phyloP scores from a whole-genome alignment of 2,888 invertebrate species.

The Lasius fuliginosus region DNA sequence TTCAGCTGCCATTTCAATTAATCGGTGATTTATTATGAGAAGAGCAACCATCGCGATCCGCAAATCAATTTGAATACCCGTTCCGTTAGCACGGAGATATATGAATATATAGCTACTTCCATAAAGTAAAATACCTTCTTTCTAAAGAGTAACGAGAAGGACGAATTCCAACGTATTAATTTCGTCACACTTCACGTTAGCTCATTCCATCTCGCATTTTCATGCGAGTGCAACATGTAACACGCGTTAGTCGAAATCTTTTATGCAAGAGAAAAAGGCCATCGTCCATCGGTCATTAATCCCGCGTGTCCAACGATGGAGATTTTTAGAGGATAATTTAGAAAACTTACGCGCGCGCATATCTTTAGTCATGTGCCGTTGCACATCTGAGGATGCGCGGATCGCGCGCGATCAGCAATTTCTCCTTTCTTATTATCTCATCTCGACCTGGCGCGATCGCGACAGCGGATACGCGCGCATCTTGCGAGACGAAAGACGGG shows the following conservation, averaged over 20 bases:
- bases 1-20: conserved; percentile 5
- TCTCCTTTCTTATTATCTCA: conserved; percentile 42
- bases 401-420: conserved; percentile 30
- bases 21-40: conserved; percentile 8
- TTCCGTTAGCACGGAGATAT: neutral
- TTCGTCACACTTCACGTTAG: neutral
- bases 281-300: neutral
- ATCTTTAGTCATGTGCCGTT: neutral
- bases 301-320: neutral
- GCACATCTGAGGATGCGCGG: neutral
- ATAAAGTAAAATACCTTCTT: neutral
- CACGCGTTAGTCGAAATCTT: neutral
- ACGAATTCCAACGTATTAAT: neutral
- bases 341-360: neutral
- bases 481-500: conserved; percentile 18
- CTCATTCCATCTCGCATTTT: neutral
- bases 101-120: neutral
- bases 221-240: neutral
- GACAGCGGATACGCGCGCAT: conserved; percentile 18
- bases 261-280: neutral
- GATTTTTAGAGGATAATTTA: neutral
- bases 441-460: conserved; percentile 29
- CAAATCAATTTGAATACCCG: conserved; percentile 20
- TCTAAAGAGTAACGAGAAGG: neutral
- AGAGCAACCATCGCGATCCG: neutral